Base-by-base conservation (phyloP, 2,797 vertebrate genomes). In the Prunella strophiata region DNA sequence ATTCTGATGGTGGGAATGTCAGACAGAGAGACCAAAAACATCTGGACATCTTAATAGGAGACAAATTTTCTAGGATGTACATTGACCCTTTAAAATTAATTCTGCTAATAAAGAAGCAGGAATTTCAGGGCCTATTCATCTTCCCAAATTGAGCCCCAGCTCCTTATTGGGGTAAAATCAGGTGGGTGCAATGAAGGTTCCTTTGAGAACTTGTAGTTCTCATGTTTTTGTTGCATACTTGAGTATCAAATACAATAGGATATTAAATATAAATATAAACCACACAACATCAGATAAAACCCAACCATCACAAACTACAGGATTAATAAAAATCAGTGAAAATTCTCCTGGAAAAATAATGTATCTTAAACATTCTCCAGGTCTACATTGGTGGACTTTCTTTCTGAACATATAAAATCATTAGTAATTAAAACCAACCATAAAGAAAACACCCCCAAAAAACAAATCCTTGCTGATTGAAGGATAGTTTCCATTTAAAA, bases 1-100 rank as follows among this genome's bases (percentile, higher is more conserved):
- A 97, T 98, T 98, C 97, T 98, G 98, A 95, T 97, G 97, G 97
- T 97, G 97, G 91, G 97, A 96, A 98, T 98, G 97, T 98, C 98
- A 98, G 95, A 97, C 88, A 91, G 95, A 97, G 96, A 94, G 54
- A 97, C 97, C 96, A 95, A 97, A 98, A 98, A 96, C 97, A 98
- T 98, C 97, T 98, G 97, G 97, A 97, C 97, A 97, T 97, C 96
- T 94, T 97, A 96, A 95, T 92, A 96, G 78, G 93, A 96, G 97
- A 95, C 96, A 96, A 96, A 97, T 97, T 96, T 94, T 93, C 97
- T 96, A 82, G 89, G 83, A 97, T 96, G 93, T 96, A 92, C 96
- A 97, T 96, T 96, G 92, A 72, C 93, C 91, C 97, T 97, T 97
- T 90, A 94, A 97, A 97, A 97, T 97, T 97, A 97, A 97, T 97